Conservation (phyloP, 2,797 vertebrate genomes). For the Tragelaphus eurycerus region DNA sequence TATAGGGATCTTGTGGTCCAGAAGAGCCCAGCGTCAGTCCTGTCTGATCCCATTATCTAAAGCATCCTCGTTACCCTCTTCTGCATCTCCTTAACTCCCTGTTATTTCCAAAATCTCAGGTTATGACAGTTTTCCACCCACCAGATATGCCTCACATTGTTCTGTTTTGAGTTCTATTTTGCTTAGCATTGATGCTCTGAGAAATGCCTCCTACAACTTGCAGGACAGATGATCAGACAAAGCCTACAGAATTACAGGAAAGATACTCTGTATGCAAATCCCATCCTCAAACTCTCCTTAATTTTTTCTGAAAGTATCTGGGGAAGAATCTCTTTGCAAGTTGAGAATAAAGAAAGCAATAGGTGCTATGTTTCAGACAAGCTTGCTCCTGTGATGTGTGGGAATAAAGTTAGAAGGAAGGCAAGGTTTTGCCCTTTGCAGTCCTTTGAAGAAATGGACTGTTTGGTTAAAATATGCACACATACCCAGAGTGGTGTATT, state of each 20-base stretch:
- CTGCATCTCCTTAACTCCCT: background rate
- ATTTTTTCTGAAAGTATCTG: background rate
- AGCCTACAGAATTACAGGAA: background rate
- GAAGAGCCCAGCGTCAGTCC: background rate
- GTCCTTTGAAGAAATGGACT: slow-evolving; percentile 15
- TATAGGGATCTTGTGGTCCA: background rate
- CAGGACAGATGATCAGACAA: background rate
- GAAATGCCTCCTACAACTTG: background rate
- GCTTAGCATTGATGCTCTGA: background rate
- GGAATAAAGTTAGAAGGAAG: slow-evolving; percentile 27
- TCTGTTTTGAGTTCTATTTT: background rate
- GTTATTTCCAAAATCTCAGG: background rate
- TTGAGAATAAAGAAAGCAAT: background rate
- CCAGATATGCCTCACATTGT: background rate
- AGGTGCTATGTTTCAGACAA: background rate
- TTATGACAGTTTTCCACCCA: background rate
- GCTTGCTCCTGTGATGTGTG: background rate
- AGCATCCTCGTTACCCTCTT: background rate
- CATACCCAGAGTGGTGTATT: background rate
- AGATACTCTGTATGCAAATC: background rate
- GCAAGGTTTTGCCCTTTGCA: slow-evolving; percentile 5
- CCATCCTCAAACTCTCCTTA: background rate
- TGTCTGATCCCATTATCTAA: background rate
- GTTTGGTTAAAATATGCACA: background rate
- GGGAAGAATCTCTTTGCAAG: background rate